Base-by-base conservation (phyloP, 1,140 invertebrate genomes). In the Hypothenemus hampei region DNA sequence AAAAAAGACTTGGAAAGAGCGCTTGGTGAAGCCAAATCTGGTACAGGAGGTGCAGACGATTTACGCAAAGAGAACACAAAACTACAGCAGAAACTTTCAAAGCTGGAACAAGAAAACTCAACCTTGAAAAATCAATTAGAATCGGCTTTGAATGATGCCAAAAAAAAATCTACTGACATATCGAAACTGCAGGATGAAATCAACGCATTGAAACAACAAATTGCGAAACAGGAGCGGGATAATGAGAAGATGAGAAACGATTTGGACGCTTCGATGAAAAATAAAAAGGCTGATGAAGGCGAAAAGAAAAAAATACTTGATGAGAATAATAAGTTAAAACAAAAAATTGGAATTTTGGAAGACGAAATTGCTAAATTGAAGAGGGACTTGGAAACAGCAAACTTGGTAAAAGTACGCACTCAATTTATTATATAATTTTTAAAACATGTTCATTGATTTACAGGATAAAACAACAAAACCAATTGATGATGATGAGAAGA, bases 81-180 rank as follows among this genome's bases (percentile, higher is more conserved):
- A 35, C 24, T 48, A 10, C 58, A 62, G 36, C 35, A 62, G 36
- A 50, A 44, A 36, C 21, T 54, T 19, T 6, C 39, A 13, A 21
- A 60, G 24, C 48, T 60, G 8, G 54, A 58, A 33, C 21, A 22
- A 1, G 58, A 60, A 26, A 60, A 43, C 29, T n/a, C 45, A 6
- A 33, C 29, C 21, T 33, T 60, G 20, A 60, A 49, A 29, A 50
- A 52, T 26, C 58, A 62, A 20, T 35, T 62, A 11, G 44, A 60
- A 13, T 23, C 35, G 11, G 51, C 57, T 19, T 20, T 57, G 13
- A 53, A 53, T 16, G 49, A 59, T 24, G 48, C 48, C 10, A 60
- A 62, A 53, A 53, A 15, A 18, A 44, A 43, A 21, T 23, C 44
- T 5, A 19, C 18, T 13, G 52, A 15, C 23, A 40, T 55, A n/a